Evolutionary conservation across 2,888 invertebrate species (phyloP).

Genomic region (Melinaea menophilus): DNA sequence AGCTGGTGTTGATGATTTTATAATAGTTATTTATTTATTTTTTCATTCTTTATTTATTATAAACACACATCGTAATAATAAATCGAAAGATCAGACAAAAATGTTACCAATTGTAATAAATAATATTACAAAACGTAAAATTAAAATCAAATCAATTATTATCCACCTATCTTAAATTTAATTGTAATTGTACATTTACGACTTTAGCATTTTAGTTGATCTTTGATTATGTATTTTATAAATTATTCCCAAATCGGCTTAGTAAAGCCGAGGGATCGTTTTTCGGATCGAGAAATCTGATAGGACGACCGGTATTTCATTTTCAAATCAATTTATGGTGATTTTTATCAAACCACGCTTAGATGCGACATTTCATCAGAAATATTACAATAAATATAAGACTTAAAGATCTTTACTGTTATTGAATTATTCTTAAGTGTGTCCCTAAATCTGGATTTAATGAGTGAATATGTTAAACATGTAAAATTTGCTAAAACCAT

Average conservation of each 20-base stretch:
- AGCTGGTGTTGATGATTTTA: no score
- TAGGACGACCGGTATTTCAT: not conserved
- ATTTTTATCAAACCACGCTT: not conserved
- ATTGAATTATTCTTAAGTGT: no score
- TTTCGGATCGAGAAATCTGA: not conserved
- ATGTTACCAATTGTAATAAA: not conserved
- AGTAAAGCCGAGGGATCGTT: conserved; percentile 8
- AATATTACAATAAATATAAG: no score
- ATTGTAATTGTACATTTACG: not conserved
- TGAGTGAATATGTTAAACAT: no score
- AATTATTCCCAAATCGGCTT: conserved; percentile 12
- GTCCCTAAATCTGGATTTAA: no score
- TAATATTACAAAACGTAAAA: not conserved
- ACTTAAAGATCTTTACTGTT: no score
- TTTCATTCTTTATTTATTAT: no score
- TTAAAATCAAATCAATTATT: not conserved
- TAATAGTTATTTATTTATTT: no score
- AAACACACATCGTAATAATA: no score
- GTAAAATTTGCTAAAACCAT: no score
- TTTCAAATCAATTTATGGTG: conserved; percentile 4
- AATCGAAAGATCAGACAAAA: no score
- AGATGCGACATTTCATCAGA: no score
- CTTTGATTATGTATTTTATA: not conserved
- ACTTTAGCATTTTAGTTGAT: not conserved
- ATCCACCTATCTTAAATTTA: not conserved